phyloP scores from a whole-genome alignment of 2,888 invertebrate species.

The Scrobipalpa atriplicella region DNA sequence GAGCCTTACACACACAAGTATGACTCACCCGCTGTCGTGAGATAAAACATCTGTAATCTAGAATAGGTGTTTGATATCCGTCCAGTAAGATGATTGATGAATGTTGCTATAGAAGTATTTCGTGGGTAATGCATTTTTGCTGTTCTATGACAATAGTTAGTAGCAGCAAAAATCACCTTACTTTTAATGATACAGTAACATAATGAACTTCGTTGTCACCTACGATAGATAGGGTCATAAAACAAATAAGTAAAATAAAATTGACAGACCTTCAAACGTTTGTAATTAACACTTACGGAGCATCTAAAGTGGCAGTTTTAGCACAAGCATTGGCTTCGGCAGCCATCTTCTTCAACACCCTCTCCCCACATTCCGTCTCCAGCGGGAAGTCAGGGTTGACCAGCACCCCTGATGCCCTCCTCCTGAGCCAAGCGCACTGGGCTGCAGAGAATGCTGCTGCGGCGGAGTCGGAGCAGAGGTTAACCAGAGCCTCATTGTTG shows the following conservation, averaged over 20 bases:
- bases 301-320: conserved; percentile 53
- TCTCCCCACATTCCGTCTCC: conserved; percentile 54
- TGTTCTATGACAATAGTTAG: neutral
- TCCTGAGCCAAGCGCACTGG: conserved; percentile 66
- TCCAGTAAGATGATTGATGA: neutral
- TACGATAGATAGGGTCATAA: too few species aligned
- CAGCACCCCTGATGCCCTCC: conserved; percentile 63
- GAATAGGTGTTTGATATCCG: too few species aligned
- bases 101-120: neutral
- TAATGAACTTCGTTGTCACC: neutral
- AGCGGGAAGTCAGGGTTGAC: conserved; percentile 58
- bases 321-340: conserved; percentile 63
- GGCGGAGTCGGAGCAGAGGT: conserved; percentile 64
- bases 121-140: neutral
- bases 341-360: conserved; percentile 57
- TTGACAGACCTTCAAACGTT: too few species aligned
- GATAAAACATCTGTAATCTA: too few species aligned
- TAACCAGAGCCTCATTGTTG: conserved; percentile 58
- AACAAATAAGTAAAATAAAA: too few species aligned
- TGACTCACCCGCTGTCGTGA: too few species aligned
- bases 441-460: conserved; percentile 55
- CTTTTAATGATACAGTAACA: too few species aligned
- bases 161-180: neutral
- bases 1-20: too few species aligned
- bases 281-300: conserved; percentile 73